Conservation (phyloP, 2,888 invertebrate genomes). For the Nesidiocoris tenuis region DNA sequence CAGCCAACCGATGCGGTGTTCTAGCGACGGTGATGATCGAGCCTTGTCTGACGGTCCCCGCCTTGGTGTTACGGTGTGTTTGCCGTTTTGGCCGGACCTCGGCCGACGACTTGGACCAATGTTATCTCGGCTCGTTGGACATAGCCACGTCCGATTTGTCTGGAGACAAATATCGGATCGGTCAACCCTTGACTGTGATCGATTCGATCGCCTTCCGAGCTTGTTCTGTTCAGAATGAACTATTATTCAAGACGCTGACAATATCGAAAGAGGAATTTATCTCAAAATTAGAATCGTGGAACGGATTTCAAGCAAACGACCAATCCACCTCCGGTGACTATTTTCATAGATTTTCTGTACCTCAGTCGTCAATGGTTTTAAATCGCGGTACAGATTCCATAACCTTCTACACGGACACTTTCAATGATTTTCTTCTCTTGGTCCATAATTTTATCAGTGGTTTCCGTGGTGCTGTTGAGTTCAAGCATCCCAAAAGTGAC, state of each 20-base stretch:
- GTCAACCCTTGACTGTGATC: not conserved
- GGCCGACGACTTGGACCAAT: not conserved
- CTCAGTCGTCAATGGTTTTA: not conserved
- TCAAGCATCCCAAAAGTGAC: slow-evolving; percentile 11
- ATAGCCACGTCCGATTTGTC: not conserved
- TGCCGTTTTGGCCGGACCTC: not conserved
- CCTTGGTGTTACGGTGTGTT: slow-evolving; percentile 11
- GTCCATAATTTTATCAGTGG: slow-evolving; percentile 2
- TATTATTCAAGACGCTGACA: slow-evolving; percentile 1
- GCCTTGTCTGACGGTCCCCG: not conserved
- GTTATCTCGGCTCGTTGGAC: slow-evolving; percentile 10
- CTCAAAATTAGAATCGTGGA: not conserved
- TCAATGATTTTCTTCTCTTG: slow-evolving; percentile 15
- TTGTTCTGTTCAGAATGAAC: not conserved
- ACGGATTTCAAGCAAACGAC: not conserved
- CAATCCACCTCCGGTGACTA: not conserved
- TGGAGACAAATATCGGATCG: slow-evolving; percentile 9
- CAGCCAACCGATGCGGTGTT: not conserved
- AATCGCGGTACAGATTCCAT: not conserved
- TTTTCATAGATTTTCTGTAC: too few species aligned
- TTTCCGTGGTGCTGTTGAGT: slow-evolving; percentile 13
- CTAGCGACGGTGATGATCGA: slow-evolving; percentile 15
- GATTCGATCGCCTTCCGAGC: slow-evolving; percentile 22
- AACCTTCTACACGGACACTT: not conserved
- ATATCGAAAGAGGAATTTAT: not conserved